Evolutionary conservation across 2,888 invertebrate genomes (phyloP).

Genomic region (Cheilosia impressa): DNA sequence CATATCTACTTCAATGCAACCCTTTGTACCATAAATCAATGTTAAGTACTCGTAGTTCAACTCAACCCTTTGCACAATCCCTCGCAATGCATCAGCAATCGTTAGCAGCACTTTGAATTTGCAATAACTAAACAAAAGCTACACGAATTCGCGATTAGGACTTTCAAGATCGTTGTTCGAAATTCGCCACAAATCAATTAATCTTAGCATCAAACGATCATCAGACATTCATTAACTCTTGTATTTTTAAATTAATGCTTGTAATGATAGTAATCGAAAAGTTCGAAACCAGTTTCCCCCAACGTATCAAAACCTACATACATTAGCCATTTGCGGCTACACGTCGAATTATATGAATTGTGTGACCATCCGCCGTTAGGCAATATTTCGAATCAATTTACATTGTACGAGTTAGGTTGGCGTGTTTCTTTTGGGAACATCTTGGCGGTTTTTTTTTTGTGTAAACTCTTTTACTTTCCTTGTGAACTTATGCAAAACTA

Average conservation of each 20-base stretch:
- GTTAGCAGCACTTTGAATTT: background rate
- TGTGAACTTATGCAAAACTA: constrained; percentile 21
- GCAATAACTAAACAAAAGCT: background rate
- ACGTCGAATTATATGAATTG: background rate
- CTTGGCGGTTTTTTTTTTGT: background rate
- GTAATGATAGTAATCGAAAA: background rate
- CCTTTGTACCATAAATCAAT: too few species aligned
- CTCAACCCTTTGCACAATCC: too few species aligned
- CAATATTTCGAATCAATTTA: background rate
- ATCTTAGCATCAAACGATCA: background rate
- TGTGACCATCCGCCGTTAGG: background rate
- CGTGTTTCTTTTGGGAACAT: background rate
- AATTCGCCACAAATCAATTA: background rate
- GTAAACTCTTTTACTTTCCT: background rate
- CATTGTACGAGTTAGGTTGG: background rate
- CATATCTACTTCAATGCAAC: too few species aligned
- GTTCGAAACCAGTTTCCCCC: background rate
- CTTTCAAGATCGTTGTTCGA: background rate
- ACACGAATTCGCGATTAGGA: background rate
- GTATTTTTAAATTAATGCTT: background rate
- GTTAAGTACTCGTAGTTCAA: too few species aligned
- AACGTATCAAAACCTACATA: background rate
- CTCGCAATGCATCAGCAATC: background rate
- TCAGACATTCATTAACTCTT: background rate
- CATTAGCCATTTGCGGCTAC: background rate